phyloP scores from a whole-genome alignment of 1,140 invertebrate genomes.

The Melipona quadrifasciata region DNA sequence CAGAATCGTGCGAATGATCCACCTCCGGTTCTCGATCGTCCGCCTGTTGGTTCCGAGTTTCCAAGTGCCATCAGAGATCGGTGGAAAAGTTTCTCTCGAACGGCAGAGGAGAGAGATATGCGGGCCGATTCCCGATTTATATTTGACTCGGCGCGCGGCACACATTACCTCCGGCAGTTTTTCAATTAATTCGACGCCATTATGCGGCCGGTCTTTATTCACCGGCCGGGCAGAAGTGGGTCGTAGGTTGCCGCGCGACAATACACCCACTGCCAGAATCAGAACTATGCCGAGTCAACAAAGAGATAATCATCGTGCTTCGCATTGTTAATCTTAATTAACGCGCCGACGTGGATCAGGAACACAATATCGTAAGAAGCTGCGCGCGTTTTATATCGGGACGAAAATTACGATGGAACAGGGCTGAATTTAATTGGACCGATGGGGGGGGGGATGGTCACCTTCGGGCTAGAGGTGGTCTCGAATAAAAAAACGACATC shows the following conservation, averaged over 20 bases:
- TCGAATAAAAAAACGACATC: too few species aligned
- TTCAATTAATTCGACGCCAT: conserved; percentile 58
- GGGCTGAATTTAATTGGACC: conserved; percentile 38
- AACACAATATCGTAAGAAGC: conserved; percentile 50
- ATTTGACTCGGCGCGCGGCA: conserved; percentile 25
- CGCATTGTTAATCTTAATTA: conserved; percentile 65
- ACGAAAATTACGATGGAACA: conserved; percentile 13
- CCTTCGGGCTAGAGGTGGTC: not conserved
- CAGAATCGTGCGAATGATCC: too few species aligned
- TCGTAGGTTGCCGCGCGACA: conserved; percentile 51
- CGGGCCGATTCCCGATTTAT: conserved; percentile 38
- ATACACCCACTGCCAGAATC: conserved; percentile 47
- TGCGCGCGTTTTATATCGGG: conserved; percentile 15
- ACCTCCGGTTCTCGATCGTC: too few species aligned
- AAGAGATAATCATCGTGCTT: conserved; percentile 60
- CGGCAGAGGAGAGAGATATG: too few species aligned
- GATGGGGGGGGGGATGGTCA: not conserved
- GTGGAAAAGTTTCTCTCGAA: too few species aligned
- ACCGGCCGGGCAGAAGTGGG: conserved; percentile 24
- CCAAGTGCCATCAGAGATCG: too few species aligned
- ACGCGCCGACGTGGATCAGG: conserved; percentile 37
- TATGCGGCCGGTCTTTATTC: conserved; percentile 54
- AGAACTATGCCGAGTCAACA: conserved; percentile 54
- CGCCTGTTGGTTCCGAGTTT: too few species aligned
- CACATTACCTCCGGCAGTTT: conserved; percentile 51